Conservation (phyloP, 2,113 vertebrate genomes). For the Nothocercus nigrocapillus region DNA sequence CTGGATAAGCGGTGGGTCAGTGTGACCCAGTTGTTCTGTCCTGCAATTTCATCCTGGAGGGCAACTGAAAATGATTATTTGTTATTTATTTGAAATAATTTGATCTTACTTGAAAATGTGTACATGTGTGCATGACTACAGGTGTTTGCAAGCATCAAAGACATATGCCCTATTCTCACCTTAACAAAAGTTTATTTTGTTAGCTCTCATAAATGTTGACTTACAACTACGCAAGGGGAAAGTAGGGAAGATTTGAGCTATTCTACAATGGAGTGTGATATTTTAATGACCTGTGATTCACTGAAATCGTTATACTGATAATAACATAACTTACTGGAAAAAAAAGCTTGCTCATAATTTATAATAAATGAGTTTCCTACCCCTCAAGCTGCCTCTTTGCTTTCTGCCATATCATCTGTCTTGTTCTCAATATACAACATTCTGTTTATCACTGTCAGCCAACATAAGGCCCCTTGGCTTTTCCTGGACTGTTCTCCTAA, state of each 20-base stretch:
- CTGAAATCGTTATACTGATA: not conserved
- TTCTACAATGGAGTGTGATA: not conserved
- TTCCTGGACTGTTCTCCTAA: not conserved
- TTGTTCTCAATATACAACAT: not conserved
- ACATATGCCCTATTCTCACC: not conserved
- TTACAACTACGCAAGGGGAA: not conserved
- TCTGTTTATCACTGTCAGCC: not conserved
- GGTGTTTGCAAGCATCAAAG: not conserved
- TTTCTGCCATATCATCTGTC: not conserved
- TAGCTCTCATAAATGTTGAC: not conserved
- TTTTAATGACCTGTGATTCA: not conserved
- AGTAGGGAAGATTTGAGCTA: not conserved
- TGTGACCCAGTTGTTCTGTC: not conserved
- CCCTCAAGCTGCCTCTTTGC: not conserved
- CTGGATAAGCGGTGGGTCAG: not conserved
- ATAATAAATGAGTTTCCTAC: conserved; percentile 19
- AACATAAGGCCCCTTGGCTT: conserved; percentile 19
- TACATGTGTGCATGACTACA: not conserved
- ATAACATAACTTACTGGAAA: not conserved
- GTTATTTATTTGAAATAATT: too few species aligned
- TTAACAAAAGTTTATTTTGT: not conserved
- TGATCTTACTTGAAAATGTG: too few species aligned
- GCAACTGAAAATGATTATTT: not conserved
- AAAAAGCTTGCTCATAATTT: conserved; percentile 5
- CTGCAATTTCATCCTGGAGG: not conserved